phyloP scores from a whole-genome alignment of 2,888 invertebrate genomes.

The Xestia xanthographa region DNA sequence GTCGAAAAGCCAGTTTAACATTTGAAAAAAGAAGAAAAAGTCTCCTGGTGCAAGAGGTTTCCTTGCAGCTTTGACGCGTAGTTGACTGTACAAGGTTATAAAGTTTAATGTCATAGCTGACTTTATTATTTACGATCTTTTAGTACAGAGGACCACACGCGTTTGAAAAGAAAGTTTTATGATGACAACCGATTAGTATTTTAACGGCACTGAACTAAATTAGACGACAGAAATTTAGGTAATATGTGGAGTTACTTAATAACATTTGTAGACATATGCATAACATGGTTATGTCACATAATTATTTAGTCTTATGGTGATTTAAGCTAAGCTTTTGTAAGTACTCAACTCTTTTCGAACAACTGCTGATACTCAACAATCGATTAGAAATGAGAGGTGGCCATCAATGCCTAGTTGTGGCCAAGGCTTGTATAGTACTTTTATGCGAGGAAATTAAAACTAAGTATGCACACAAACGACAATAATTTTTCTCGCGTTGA shows the following conservation, averaged over 20 bases:
- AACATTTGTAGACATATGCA: neutral
- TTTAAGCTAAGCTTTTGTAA: neutral
- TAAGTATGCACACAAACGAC: too few species aligned
- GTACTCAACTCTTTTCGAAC: neutral
- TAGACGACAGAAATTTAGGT: neutral
- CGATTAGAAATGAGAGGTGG: neutral
- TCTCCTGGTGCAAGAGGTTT: too few species aligned
- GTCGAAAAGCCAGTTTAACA: neutral
- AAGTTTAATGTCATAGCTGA: constrained; percentile 47
- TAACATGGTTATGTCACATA: neutral
- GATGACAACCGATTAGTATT: constrained; percentile 26
- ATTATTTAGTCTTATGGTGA: neutral
- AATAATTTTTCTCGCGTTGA: too few species aligned
- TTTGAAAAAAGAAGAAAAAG: neutral
- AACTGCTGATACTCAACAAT: neutral
- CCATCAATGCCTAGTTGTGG: too few species aligned
- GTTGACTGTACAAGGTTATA: constrained; percentile 22
- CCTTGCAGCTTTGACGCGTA: neutral
- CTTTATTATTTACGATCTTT: constrained; percentile 44
- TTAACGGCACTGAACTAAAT: neutral
- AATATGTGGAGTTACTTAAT: neutral
- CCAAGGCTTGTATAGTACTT: too few species aligned
- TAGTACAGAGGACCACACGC: constrained; percentile 49
- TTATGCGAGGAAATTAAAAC: too few species aligned
- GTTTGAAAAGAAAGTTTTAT: constrained; percentile 21